phyloP scores from a whole-genome alignment of 2,113 vertebrate genomes.

The Baryphthengus martii region DNA sequence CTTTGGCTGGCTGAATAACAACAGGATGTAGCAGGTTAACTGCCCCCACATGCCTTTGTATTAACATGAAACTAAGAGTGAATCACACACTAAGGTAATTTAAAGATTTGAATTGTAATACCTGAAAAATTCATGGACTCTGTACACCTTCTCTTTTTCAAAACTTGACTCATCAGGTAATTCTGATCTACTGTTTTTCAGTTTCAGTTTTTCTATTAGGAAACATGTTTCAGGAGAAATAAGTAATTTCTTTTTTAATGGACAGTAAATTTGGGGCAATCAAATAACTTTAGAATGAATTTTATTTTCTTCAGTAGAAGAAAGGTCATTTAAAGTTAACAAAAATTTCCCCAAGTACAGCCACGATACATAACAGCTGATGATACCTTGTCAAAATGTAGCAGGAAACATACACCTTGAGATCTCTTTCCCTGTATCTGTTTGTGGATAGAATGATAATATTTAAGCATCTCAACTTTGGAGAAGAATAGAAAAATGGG shows the following conservation, averaged over 20 bases:
- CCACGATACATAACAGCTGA: background rate
- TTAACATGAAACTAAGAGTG: background rate
- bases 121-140: background rate
- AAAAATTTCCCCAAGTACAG: background rate
- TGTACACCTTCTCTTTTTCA: background rate
- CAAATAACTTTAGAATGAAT: background rate
- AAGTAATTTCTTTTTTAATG: background rate
- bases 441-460: background rate
- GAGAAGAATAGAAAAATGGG: background rate
- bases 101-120: background rate
- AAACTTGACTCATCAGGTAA: background rate
- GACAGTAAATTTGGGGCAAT: background rate
- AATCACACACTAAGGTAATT: background rate
- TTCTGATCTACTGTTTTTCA: background rate
- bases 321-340: background rate
- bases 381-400: background rate
- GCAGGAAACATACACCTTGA: background rate
- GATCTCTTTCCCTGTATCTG: background rate
- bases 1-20: background rate
- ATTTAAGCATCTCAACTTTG: background rate
- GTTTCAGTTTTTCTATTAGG: background rate
- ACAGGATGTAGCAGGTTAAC: background rate
- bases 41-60: background rate
- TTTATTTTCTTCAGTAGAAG: background rate
- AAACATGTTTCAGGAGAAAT: background rate